Evolutionary conservation across 35 echinoderm and acorn worm genomes (phyloP).

Genomic region (Patiria miniata): DNA sequence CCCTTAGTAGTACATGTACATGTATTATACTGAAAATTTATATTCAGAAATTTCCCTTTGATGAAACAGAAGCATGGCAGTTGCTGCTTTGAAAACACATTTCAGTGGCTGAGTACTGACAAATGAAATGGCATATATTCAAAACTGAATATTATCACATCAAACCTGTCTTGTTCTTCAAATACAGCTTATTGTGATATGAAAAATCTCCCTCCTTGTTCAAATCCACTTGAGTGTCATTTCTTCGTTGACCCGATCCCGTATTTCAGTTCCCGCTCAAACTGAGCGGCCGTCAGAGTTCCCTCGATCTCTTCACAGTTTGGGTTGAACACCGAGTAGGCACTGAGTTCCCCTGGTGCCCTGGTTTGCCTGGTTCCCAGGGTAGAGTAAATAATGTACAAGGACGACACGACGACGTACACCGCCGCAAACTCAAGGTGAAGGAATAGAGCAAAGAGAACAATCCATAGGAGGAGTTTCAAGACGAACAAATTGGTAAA

Average conservation of each 20-base stretch:
- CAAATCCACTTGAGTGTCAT: no score
- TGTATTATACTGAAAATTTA: no score
- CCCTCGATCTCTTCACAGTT: constrained; percentile 94
- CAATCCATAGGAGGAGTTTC: constrained; percentile 73
- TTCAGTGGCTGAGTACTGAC: no score
- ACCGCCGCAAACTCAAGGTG: constrained; percentile 73
- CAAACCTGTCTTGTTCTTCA: no score
- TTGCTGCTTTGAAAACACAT: no score
- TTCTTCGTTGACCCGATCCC: constrained; percentile 48
- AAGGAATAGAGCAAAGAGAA: constrained; percentile 74
- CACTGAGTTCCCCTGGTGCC: constrained; percentile 79
- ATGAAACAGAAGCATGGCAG: no score
- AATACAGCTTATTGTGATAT: no score
- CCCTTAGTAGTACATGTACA: no score
- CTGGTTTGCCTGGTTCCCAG: constrained; percentile 53
- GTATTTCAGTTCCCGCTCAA: constrained; percentile 86
- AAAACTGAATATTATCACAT: no score
- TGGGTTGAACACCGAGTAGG: constrained; percentile 97
- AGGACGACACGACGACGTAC: constrained; percentile 65
- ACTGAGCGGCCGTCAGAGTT: constrained; percentile 88
- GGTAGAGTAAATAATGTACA: constrained; percentile 82
- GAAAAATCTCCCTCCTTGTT: no score
- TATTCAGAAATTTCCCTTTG: no score
- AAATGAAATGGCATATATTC: no score
- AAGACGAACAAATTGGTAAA: constrained; percentile 29